phyloP scores from a whole-genome alignment of 2,113 vertebrate genomes.

The Erpornis zantholeuca region DNA sequence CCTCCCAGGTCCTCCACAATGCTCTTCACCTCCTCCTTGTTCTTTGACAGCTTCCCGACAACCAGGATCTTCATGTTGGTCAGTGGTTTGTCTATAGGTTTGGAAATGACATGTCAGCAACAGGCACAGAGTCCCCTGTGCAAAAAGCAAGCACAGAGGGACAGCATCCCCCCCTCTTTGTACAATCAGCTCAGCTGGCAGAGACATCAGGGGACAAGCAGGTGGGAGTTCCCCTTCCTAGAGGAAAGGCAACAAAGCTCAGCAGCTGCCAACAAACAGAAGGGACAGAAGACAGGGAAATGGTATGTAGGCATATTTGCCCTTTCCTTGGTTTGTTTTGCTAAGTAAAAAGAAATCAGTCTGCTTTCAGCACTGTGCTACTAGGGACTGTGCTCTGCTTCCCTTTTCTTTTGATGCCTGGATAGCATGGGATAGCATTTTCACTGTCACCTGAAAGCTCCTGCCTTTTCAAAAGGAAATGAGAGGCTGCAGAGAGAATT shows the following conservation, averaged over 20 bases:
- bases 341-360: not conserved
- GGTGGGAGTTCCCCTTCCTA: not conserved
- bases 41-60: conserved; percentile 88
- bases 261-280: not conserved
- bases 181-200: not conserved
- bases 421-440: not conserved
- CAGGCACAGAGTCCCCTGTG: not conserved
- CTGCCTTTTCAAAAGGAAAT: not conserved
- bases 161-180: not conserved
- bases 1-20: conserved; percentile 88
- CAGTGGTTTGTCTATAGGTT: conserved; percentile 84
- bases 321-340: not conserved
- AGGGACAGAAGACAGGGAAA: not conserved
- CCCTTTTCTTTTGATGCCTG: not conserved
- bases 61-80: conserved; percentile 86
- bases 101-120: not conserved
- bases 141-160: not conserved
- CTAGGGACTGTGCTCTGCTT: not conserved
- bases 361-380: not conserved
- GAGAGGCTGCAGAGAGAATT: not conserved
- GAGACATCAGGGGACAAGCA: not conserved
- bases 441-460: not conserved
- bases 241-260: not conserved
- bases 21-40: conserved; percentile 90
- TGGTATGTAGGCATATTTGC: not conserved